These are phyloP conservation scores for Thomomys bottae DNA, from an alignment of 2,113 vertebrate species.

Conservation along the genomic window DNA sequence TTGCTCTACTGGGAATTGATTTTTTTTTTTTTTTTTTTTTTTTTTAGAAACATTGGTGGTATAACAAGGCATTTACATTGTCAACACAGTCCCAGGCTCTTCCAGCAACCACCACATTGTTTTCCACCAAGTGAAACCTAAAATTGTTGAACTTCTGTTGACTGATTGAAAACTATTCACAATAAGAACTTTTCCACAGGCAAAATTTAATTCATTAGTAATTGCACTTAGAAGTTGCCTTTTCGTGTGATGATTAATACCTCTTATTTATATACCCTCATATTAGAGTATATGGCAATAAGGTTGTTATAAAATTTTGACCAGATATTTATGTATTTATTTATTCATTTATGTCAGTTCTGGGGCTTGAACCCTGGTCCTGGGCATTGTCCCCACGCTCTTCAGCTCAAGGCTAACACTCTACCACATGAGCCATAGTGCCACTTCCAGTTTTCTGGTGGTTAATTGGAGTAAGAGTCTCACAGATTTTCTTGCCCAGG, in stretches of 20 bases:
- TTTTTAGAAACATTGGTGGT: background rate
- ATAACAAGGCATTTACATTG: background rate
- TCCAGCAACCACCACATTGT: background rate
- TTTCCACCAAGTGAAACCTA: background rate
- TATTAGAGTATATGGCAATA: background rate
- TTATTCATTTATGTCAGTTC: too few species aligned
- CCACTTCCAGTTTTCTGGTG: too few species aligned
- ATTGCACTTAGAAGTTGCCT: background rate
- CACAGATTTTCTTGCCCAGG: too few species aligned
- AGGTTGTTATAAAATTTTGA: slow-evolving; percentile 16
- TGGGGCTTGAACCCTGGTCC: too few species aligned
- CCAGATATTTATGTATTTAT: slow-evolving; percentile 28
- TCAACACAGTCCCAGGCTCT: background rate
- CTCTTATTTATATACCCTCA: background rate
- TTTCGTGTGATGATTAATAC: slow-evolving; percentile 13
- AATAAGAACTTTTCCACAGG: background rate
- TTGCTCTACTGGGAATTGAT: background rate
- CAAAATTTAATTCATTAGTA: background rate
- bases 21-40: background rate
- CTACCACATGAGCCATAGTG: too few species aligned
- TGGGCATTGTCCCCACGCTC: too few species aligned
- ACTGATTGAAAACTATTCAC: background rate
- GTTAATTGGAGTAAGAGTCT: too few species aligned
- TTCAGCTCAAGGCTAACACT: too few species aligned
- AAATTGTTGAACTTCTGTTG: background rate